phyloP scores from a whole-genome alignment of 2,888 invertebrate species.

The Lasioglossum oenotherae region DNA sequence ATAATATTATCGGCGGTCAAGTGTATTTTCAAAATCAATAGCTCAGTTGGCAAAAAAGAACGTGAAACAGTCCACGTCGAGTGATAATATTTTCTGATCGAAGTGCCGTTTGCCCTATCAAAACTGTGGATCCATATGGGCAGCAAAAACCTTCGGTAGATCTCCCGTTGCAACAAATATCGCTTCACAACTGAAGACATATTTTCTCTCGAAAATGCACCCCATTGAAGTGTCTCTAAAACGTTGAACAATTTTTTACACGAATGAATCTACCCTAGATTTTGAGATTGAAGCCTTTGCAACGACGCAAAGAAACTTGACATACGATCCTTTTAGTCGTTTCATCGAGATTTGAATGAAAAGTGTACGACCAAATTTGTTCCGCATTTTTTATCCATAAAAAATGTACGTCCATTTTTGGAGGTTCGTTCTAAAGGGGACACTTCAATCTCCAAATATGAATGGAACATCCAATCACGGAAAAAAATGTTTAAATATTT shows the following conservation, averaged over 20 bases:
- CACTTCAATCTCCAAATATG: neutral
- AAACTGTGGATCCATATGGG: neutral
- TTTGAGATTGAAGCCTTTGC: too few species aligned
- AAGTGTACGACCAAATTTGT: too few species aligned
- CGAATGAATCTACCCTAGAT: too few species aligned
- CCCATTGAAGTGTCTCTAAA: too few species aligned
- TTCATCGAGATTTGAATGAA: too few species aligned
- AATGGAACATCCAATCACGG: neutral
- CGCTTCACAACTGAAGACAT: too few species aligned
- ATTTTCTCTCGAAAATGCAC: too few species aligned
- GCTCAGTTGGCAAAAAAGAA: neutral
- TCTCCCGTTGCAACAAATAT: neutral
- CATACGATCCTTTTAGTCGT: too few species aligned
- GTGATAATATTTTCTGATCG: neutral
- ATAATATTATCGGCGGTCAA: conserved; percentile 14
- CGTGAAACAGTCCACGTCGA: neutral
- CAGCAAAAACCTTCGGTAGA: neutral
- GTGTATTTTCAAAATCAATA: conserved; percentile 18
- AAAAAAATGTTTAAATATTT: neutral
- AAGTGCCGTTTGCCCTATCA: neutral
- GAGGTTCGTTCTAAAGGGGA: neutral
- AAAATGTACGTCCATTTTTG: too few species aligned
- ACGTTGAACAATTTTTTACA: too few species aligned
- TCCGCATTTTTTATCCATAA: too few species aligned
- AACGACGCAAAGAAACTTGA: too few species aligned